Percentiles rank a stretch among this genome's conserved stretches.
Evolutionary conservation across 2,797 vertebrate genomes (phyloP).

Genomic region (Sebastes flavidus): DNA sequence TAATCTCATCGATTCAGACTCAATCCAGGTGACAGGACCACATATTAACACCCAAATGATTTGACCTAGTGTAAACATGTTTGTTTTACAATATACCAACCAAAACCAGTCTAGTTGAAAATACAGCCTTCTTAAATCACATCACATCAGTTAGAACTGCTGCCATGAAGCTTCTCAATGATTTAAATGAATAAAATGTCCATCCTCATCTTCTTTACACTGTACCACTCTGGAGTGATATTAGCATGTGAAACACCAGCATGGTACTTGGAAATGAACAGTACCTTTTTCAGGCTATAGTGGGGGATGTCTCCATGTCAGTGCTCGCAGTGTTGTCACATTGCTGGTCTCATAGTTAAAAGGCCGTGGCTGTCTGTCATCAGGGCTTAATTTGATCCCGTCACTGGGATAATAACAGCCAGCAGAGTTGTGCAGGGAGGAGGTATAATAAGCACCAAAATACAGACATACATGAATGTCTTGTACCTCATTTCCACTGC

Average conservation of each 20-base stretch:
- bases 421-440: not conserved
- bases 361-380: constrained; percentile 43
- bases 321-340: not conserved
- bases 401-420: constrained; percentile 1
- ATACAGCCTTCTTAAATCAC: not conserved
- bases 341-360: constrained; percentile 36
- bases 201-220: not conserved
- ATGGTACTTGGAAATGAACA: not conserved
- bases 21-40: not conserved
- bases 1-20: not conserved
- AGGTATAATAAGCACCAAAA: not conserved
- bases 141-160: not conserved
- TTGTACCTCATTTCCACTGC: not conserved
- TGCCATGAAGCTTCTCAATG: not conserved
- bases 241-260: not conserved
- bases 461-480: not conserved
- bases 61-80: not conserved
- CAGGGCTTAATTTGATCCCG: constrained; percentile 54
- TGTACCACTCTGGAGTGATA: not conserved
- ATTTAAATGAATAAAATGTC: not conserved
- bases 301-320: constrained; percentile 11
- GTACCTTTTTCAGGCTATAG: not conserved
- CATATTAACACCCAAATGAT: not conserved
- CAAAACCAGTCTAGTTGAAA: not conserved
- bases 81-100: not conserved